Evolutionary conservation across 2,113 vertebrate species (phyloP), one percentile per base, ranked within the genome.

Genomic region (Cebus imitator): DNA sequence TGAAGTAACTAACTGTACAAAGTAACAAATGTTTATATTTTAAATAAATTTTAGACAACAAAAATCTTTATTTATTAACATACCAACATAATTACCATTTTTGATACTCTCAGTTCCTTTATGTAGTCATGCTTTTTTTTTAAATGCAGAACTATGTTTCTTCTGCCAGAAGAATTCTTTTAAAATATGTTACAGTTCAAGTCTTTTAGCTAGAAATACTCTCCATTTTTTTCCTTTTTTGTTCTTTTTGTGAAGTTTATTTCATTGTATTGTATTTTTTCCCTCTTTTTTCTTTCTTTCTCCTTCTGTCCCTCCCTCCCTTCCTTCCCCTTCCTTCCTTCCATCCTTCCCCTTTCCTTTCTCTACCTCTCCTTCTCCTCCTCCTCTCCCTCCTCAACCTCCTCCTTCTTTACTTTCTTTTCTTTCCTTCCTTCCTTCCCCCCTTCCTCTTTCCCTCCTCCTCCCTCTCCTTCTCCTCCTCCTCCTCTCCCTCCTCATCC

Each of bases 371-470:
- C 3, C 8, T 58, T 25, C 8, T 4, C 10, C 23, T 9, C 21
- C 8, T 58, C 9, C 21, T 4, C 23, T 9, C 57, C 8, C 23
- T 58, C 57, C 21, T 52, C 14, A 16, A 4, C 50, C 50, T 52
- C 52, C 50, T 52, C 50, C 48, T 48, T 48, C 50, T 52, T 16
- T 52, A 52, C 50, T 52, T 52, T 52, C 13, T 52, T 52, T 3
- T 1, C 8, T 8, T 23, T 0, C 20, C 20, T 9, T 25, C 21
- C 8, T 9, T 11, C 3, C 8, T 2, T 3, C 1, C 3, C 21
- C 0, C 55, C 20, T 9, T 25, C 57, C 23, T 9, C 3, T 3
- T 4, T 25, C 1, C 20, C 18, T 23, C 20, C 20, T 10, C 57
- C 8, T 4, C 4, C 21, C 21, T 23, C 37, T 40, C 37, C 37